A percentile compares a stretch with the other conserved stretches of the same genome.
phyloP scores from a whole-genome alignment of 2,797 vertebrate species.

The Morelia viridis region DNA sequence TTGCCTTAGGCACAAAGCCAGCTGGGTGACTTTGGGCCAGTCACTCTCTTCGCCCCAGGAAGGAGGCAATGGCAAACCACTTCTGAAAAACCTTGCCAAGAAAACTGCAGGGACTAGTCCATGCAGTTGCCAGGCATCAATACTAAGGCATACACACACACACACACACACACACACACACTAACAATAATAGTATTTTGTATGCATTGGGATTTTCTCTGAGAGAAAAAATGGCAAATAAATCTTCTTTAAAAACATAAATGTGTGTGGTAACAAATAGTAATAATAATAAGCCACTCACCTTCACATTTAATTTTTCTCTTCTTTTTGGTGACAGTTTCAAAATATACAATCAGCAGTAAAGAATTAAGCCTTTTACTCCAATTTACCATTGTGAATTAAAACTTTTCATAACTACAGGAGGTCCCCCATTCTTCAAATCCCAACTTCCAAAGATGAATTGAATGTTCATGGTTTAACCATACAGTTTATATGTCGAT shows the following conservation, averaged over 20 bases:
- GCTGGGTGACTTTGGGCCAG: neutral
- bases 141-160: neutral
- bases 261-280: neutral
- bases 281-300: neutral
- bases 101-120: neutral
- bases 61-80: neutral
- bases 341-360: neutral
- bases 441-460: neutral
- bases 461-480: neutral
- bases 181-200: neutral
- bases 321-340: neutral
- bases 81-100: neutral
- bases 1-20: neutral
- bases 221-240: neutral
- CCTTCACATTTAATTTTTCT: constrained; percentile 1
- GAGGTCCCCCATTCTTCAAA: neutral
- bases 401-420: constrained; percentile 20
- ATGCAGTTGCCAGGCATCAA: neutral
- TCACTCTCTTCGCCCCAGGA: neutral
- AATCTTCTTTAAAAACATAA: neutral
- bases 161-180: neutral
- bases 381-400: neutral
- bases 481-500: constrained; percentile 1
- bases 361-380: neutral
- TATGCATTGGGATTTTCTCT: neutral